Base-by-base conservation (phyloP, 1,140 invertebrate species). In the Doryteuthis pealeii region DNA sequence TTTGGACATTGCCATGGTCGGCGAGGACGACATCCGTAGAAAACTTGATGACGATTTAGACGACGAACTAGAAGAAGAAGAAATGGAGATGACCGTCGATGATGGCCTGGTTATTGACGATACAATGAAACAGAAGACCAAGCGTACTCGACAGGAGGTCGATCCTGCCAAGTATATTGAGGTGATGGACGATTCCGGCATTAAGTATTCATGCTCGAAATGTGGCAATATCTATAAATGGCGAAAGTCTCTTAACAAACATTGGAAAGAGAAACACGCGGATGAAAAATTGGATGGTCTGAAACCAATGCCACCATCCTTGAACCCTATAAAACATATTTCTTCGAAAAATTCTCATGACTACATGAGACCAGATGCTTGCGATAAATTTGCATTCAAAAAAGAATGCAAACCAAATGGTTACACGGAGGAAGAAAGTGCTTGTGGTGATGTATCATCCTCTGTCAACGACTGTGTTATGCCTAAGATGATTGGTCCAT, bases 181-280 rank as follows among this genome's bases (percentile, higher is more conserved):
- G 76, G 82, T 84, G 30, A 78, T 81, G 33, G 83, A 85, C 76
- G 85, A 86, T 65, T 75, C 78, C 71, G 85, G 84, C 31, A 83
- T 83, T 1, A 88, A 88, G 74, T 88, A 84, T 82, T 86, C 86
- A 1, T 88, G 87, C 74, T 87, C 87, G 10, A 85, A 84, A 66
- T 88, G 87, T 81, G 87, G 86, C 0, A 88, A 87, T 78, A 82
- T 86, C 33, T 88, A 88, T 77, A 88, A 87, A 77, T 88, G 87
- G 86, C 76, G 86, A 54, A 88, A 88, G 71, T 86, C 85, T n/a
- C 76, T 88, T 1, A 88, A 88, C 76, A 88, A 88, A 77, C 87
- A 88, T 75, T 88, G 87, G 87, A 88, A 88, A 79, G 87, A 88
- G 71, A 88, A 88, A 71, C 87, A 88, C 77, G 81, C 78, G 74